These are phyloP conservation scores for Apostichopus leukothele DNA, from an alignment of 53 echinoderm and acorn worm genomes.

Conservation along the genomic window DNA sequence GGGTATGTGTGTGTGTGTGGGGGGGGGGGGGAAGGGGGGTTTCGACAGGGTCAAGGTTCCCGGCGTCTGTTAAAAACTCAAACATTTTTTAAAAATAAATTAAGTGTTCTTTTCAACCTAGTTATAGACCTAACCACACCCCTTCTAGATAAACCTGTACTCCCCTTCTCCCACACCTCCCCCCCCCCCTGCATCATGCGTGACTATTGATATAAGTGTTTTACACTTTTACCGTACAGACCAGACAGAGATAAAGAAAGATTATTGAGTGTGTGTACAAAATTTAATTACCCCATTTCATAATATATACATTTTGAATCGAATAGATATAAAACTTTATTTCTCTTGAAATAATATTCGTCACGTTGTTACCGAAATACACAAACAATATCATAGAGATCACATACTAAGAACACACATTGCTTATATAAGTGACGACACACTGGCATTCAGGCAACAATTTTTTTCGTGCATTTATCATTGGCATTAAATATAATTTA, in stretches of 20 bases:
- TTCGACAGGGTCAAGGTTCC: too few species aligned
- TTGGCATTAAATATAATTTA: neutral
- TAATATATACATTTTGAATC: slow-evolving; percentile 31
- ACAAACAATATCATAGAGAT: neutral
- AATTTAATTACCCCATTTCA: slow-evolving; percentile 40
- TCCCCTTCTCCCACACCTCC: neutral
- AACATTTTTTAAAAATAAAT: too few species aligned
- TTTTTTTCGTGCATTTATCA: neutral
- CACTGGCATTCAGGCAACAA: neutral
- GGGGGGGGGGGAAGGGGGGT: neutral
- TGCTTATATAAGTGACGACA: neutral
- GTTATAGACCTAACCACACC: too few species aligned
- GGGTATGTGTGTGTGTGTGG: neutral
- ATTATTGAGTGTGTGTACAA: slow-evolving; percentile 20
- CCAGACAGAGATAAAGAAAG: neutral
- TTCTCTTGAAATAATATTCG: slow-evolving; percentile 29
- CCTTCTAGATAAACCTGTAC: neutral
- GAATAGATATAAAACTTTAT: slow-evolving; percentile 36
- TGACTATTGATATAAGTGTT: neutral
- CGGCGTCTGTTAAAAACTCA: too few species aligned
- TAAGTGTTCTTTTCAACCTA: too few species aligned
- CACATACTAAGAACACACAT: neutral
- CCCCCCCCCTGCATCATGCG: neutral
- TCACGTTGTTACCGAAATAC: neutral
- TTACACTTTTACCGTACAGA: neutral